Conservation (phyloP, 2,113 vertebrate species). For the Echinops telfairi region DNA sequence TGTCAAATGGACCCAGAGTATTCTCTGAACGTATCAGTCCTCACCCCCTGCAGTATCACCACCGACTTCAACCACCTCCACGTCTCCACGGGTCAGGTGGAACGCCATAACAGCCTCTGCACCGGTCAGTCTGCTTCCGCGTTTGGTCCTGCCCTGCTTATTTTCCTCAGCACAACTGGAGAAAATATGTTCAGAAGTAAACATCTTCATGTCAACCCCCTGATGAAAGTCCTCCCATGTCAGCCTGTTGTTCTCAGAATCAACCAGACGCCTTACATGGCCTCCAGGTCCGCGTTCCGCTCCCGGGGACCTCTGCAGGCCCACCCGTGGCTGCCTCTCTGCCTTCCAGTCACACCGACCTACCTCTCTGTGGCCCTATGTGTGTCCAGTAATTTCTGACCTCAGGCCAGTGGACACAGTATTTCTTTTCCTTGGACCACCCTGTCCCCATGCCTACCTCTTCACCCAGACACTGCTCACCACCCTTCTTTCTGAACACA, state of each 20-base stretch:
- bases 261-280: not conserved
- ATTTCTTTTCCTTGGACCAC: not conserved
- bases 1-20: not conserved
- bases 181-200: conserved; percentile 24
- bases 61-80: not conserved
- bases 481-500: not conserved
- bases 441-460: not conserved
- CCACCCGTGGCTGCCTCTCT: not conserved
- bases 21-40: not conserved
- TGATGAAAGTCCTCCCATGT: not conserved
- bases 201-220: not conserved
- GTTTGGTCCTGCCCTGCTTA: not conserved
- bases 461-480: accelerated
- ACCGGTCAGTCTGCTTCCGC: not conserved
- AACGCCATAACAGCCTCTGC: too few relatives aligned
- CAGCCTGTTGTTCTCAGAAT: conserved; percentile 8
- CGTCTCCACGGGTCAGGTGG: not conserved
- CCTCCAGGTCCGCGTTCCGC: not conserved
- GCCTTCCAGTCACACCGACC: not conserved
- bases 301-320: not conserved
- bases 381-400: not conserved
- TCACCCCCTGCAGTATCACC: not conserved
- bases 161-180: not conserved
- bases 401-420: not conserved
- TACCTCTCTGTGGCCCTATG: not conserved